Evolutionary conservation across 2,888 invertebrate genomes (phyloP).

Genomic region (Artemia sp.): DNA sequence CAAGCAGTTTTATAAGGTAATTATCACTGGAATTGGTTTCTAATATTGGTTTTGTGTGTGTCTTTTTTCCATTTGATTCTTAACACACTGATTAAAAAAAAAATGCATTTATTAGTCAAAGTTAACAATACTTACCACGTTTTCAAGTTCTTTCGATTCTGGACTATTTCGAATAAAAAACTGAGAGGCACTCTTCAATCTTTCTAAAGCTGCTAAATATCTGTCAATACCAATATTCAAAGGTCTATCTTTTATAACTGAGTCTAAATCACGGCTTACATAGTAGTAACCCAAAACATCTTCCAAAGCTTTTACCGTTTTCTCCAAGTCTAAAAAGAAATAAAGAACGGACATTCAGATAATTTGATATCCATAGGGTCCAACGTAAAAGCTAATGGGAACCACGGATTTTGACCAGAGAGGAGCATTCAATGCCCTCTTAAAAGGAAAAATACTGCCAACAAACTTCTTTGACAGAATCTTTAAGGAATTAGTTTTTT

Average conservation of each 20-base stretch:
- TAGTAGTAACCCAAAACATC: constrained; percentile 90
- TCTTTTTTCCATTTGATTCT: background rate
- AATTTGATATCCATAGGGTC: background rate
- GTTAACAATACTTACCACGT: constrained; percentile 50
- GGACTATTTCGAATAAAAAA: constrained; percentile 86
- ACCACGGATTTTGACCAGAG: too few relatives aligned
- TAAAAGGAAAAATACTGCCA: too few relatives aligned
- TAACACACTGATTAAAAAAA: background rate
- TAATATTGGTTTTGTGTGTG: background rate
- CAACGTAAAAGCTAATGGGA: background rate
- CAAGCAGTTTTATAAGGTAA: too few relatives aligned
- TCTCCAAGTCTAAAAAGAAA: constrained; percentile 59
- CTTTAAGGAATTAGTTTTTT: too few relatives aligned
- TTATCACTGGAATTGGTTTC: too few relatives aligned
- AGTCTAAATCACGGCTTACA: constrained; percentile 77
- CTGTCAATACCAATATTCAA: constrained; percentile 41
- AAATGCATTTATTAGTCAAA: background rate
- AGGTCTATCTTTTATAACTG: constrained; percentile 66
- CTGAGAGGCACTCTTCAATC: constrained; percentile 64
- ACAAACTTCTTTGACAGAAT: too few relatives aligned
- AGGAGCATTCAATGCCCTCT: too few relatives aligned
- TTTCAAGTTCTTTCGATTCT: constrained; percentile 79
- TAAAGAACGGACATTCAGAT: background rate
- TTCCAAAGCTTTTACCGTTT: constrained; percentile 67
- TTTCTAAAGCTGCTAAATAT: constrained; percentile 55